Conservation (phyloP, 2,888 invertebrate species). For the Caenorhabditis sp. region DNA sequence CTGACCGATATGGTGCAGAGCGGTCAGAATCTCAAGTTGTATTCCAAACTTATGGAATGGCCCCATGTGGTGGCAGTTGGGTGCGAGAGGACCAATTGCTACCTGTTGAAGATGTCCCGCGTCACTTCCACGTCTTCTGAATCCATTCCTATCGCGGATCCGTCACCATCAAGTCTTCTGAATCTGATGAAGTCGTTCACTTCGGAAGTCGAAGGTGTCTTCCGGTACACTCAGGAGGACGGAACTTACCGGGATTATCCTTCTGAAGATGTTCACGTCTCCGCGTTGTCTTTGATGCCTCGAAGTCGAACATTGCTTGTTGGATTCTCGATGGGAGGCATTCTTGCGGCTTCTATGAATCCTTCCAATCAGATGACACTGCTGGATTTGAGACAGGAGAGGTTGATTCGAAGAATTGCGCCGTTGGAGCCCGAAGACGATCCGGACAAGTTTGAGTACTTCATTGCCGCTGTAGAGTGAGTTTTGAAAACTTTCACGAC, state of each 20-base stretch:
- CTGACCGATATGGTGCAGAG: conserved; percentile 23
- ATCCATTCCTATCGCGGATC: conserved; percentile 11
- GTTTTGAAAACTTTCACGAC: background rate
- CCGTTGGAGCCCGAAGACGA: conserved; percentile 64
- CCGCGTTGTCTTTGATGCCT: conserved; percentile 54
- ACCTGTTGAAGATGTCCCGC: conserved; percentile 23
- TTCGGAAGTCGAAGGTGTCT: background rate
- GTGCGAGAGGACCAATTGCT: conserved; percentile 18
- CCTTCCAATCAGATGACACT: conserved; percentile 50
- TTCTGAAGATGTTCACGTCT: conserved; percentile 14
- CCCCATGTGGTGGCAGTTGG: conserved; percentile 44
- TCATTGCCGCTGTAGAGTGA: conserved; percentile 55
- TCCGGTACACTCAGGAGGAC: conserved; percentile 19
- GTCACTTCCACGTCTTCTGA: background rate
- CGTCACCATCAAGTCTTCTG: background rate
- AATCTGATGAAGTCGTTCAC: conserved; percentile 23
- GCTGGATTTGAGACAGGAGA: conserved; percentile 48
- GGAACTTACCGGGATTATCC: conserved; percentile 18
- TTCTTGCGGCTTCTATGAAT: conserved; percentile 50
- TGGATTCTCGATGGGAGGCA: conserved; percentile 64
- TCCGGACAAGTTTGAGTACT: conserved; percentile 64
- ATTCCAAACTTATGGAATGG: conserved; percentile 32
- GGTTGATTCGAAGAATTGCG: conserved; percentile 39
- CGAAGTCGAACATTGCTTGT: conserved; percentile 59
- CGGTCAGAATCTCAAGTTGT: conserved; percentile 22